phyloP scores from a whole-genome alignment of 1,140 invertebrate species.

The Mamestra configurata region DNA sequence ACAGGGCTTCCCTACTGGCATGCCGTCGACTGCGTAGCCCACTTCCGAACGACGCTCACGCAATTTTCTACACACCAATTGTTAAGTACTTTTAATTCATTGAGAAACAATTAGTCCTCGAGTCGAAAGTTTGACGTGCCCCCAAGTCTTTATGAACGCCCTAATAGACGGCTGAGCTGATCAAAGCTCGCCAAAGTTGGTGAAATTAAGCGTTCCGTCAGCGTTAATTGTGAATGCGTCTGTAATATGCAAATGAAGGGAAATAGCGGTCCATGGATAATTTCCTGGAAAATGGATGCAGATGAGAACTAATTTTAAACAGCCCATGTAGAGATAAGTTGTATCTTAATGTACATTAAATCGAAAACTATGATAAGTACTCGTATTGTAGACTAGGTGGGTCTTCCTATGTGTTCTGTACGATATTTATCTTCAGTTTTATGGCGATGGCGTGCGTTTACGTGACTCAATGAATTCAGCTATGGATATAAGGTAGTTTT shows the following conservation, averaged over 20 bases:
- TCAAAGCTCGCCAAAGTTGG: conserved; percentile 39
- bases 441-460: conserved; percentile 39
- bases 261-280: conserved; percentile 13
- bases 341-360: conserved; percentile 11
- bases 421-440: conserved; percentile 32
- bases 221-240: conserved; percentile 25
- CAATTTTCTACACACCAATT: conserved; percentile 58
- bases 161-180: conserved; percentile 40
- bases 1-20: conserved; percentile 75
- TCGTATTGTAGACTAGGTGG: neutral
- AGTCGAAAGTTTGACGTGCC: conserved; percentile 43
- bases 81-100: conserved; percentile 46
- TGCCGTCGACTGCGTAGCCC: conserved; percentile 59
- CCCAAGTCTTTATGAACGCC: conserved; percentile 27
- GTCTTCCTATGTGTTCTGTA: neutral
- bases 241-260: conserved; percentile 36
- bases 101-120: conserved; percentile 45
- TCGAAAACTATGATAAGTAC: conserved; percentile 23
- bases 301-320: conserved; percentile 12
- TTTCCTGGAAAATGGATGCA: conserved; percentile 34
- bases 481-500: conserved; percentile 52
- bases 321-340: neutral
- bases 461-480: conserved; percentile 61
- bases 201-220: conserved; percentile 37
- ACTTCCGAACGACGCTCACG: conserved; percentile 64